These are phyloP conservation scores for Spea bombifrons DNA, from an alignment of 2,113 vertebrate species.

Conservation along the genomic window DNA sequence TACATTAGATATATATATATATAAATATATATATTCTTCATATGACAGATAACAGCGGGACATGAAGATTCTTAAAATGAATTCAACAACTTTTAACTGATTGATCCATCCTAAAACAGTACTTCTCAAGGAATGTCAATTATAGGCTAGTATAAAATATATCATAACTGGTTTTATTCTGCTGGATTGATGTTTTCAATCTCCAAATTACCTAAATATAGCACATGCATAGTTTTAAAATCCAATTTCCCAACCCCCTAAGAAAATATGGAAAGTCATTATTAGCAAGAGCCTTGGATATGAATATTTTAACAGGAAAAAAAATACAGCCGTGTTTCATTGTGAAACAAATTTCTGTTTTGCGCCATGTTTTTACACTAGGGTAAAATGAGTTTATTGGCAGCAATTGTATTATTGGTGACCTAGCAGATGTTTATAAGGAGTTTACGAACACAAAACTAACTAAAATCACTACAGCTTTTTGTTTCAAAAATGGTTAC, in stretches of 20 bases:
- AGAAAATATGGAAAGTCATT: not conserved
- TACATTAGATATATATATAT: not conserved
- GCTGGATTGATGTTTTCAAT: not conserved
- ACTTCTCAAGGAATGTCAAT: too few species aligned
- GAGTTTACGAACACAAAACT: not conserved
- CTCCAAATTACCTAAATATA: not conserved
- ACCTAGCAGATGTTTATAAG: slow-evolving; percentile 5
- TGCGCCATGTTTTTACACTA: not conserved
- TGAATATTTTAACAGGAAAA: not conserved
- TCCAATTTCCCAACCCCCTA: not conserved
- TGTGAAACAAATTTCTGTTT: not conserved
- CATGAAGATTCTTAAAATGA: not conserved
- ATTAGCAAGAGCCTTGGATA: not conserved
- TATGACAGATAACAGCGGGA: not conserved
- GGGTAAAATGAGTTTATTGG: not conserved
- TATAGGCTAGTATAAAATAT: not conserved
- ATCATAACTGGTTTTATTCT: not conserved
- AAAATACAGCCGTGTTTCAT: not conserved
- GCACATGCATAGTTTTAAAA: not conserved
- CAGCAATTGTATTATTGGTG: not conserved
- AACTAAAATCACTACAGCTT: too few species aligned
- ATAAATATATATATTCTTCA: not conserved
- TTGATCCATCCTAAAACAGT: not conserved
- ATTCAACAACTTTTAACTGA: not conserved
- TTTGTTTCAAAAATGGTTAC: too few species aligned